Base-by-base conservation (phyloP, 1,140 invertebrate genomes). In the Zaprionus ghesquierei region DNA sequence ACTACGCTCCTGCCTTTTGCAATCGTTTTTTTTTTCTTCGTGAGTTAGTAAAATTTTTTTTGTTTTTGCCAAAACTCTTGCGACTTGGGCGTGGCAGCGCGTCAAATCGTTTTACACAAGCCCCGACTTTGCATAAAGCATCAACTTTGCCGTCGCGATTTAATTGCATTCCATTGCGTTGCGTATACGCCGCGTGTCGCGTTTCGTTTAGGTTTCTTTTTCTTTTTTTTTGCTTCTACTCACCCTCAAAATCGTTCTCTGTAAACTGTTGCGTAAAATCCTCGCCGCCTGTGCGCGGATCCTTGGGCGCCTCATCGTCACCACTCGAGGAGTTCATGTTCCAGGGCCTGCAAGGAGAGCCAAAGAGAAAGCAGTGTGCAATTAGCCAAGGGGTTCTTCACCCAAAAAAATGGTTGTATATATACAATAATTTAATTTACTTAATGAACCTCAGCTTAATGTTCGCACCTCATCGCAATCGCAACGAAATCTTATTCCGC, bases 201-300 rank as follows among this genome's bases (percentile, higher is more conserved):
- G 59, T 20, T 44, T n/a, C 3, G 18, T 66, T 33, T 5, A 58
- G n/a, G 3, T 18, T 13, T 41, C 38, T 9, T 10, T 31, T 35
- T n/a, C 1, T 25, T n/a, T n/a, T n/a, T n/a, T n/a, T n/a, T n/a
- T n/a, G n/a, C n/a, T n/a, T n/a, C 27, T 33, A 66, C 79, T 79
- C 46, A 97, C 96, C 96, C 95, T 97, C 96, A 92, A 96, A 97
- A 92, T 97, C 96, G 82, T 96, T 95, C 91, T 97, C 96, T 53
- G 96, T 96, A 92, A 96, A 97, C 73, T 95, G 95, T 84, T 96
- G 95, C 82, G 95, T 95, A 41, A 94, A 94, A 58, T 90, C 85
- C 50, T 94, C 94, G 80, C 96, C 95, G 55, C 95, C 94, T 38
- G 95, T 96, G 23, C 96, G 96, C 15, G 97, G 97, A 92, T 97